Evolutionary conservation across 2,113 vertebrate genomes (phyloP), one percentile per base, ranked within the genome.

Genomic region (Pseudorasbora parva): DNA sequence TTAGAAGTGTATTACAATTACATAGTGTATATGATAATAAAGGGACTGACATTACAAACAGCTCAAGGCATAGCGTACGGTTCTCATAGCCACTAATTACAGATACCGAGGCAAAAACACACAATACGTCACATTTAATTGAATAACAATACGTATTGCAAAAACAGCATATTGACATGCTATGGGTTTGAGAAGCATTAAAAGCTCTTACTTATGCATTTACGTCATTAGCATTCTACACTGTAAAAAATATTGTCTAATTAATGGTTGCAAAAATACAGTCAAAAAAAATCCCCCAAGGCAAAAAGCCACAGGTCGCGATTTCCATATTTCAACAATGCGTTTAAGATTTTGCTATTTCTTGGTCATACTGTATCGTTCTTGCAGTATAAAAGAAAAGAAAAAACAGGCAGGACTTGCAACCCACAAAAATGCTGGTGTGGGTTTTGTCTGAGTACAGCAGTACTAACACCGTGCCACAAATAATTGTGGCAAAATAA

Each of bases 401-500:
- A 72, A 83, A 82, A 85, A 85, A 47, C 59, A 76, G 66, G 78
- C 83, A 85, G 73, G 81, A 80, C 64, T 76, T 78, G 66, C 76
- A 87, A 62, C 64, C 85, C 82, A 83, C 87, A 87, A 83, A 79
- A 82, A 86, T 86, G 86, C 79, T 86, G 59, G 62, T 83, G 86
- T 85, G 87, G 85, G 66, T 69, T 82, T 73, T 60, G 64, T 77
- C 72, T 37, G 78, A 71, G 83, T 37, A 37, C 83, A 73, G 82
- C 64, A 69, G 49, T 85, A 82, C 78, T 88, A 86, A 87, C 83
- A 85, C 78, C 10, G 59, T 54, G 59, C 77, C 86, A 78, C 83
- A 87, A 83, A 88, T 88, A 86, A 85, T 81, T 78, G 86, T 57
- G 77, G 77, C 68, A 62, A 86, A 82, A 86, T 84, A 81, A 88